Evolutionary conservation across 92 coral and sea anemone species (phyloP).

Genomic region (Chrysogorgia sp.): DNA sequence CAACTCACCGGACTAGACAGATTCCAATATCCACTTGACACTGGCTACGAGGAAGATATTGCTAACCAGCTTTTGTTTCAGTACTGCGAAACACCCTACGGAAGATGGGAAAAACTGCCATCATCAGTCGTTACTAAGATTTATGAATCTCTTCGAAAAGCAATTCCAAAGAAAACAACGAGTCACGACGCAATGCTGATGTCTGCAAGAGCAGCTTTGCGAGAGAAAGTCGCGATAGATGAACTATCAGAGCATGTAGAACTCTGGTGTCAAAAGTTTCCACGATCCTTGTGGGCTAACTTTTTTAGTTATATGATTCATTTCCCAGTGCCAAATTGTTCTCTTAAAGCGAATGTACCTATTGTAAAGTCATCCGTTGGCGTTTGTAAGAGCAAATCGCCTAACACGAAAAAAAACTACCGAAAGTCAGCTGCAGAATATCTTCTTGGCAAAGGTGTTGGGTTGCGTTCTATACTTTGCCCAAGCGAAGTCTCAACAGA

Average conservation of each 20-base stretch:
- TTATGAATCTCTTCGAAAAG: conserved; percentile 43
- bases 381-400: conserved; percentile 43
- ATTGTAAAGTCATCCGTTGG: conserved; percentile 49
- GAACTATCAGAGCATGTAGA: conserved; percentile 44
- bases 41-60: conserved; percentile 51
- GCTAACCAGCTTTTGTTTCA: conserved; percentile 62
- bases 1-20: conserved; percentile 58
- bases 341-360: conserved; percentile 46
- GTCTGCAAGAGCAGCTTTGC: conserved; percentile 63
- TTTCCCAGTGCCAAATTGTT: conserved; percentile 64
- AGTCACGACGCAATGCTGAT: conserved; percentile 52
- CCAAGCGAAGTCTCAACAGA: conserved; percentile 36
- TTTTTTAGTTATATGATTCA: conserved; percentile 68
- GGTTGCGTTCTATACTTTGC: conserved; percentile 52
- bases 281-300: conserved; percentile 65
- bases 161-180: conserved; percentile 40
- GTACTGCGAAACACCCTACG: conserved; percentile 63
- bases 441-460: conserved; percentile 65
- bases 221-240: conserved; percentile 50
- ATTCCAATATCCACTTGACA: conserved; percentile 30
- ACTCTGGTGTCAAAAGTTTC: conserved; percentile 44
- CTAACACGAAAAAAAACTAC: conserved; percentile 23
- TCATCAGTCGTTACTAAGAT: background rate
- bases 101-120: conserved; percentile 51
- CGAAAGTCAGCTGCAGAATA: conserved; percentile 70